These are phyloP conservation scores for Poeciliopsis gracilis DNA, from an alignment of 2,797 vertebrate species.

Conservation along the genomic window DNA sequence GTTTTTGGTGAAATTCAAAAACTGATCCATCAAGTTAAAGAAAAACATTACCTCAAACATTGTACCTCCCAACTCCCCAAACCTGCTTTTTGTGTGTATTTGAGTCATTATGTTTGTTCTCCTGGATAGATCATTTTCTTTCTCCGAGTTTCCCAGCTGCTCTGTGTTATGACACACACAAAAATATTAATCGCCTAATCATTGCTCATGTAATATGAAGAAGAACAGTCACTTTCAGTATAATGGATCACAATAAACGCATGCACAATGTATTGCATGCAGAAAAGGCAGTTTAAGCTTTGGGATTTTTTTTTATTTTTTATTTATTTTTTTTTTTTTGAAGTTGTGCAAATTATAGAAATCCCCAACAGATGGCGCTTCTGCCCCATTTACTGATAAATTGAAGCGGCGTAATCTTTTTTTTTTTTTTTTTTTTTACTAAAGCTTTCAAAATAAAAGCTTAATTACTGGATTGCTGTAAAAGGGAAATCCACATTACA, in stretches of 20 bases:
- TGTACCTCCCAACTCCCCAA: conserved; percentile 25
- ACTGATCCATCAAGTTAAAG: conserved; percentile 18
- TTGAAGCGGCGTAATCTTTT: background rate
- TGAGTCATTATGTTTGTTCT: background rate
- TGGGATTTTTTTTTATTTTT: conserved; percentile 10
- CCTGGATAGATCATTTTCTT: conserved; percentile 29
- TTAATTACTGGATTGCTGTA: too few relatives aligned
- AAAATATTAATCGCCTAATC: conserved; percentile 40
- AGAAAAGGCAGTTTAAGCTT: conserved; percentile 25
- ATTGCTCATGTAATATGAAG: background rate
- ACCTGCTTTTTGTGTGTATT: conserved; percentile 22
- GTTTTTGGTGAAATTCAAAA: conserved; percentile 1
- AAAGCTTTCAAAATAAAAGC: conserved; percentile 1
- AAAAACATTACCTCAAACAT: conserved; percentile 31
- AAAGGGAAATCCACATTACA: background rate
- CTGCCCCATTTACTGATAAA: conserved; percentile 25
- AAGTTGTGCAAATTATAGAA: conserved; percentile 10
- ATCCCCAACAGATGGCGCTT: conserved; percentile 52
- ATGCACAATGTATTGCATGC: conserved; percentile 5
- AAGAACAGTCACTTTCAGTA: background rate
- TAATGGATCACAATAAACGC: background rate
- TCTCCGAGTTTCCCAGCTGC: conserved; percentile 19
- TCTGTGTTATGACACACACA: conserved; percentile 44
- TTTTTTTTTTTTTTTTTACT: background rate
- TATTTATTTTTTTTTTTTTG: conserved; percentile 16